Base-by-base conservation (phyloP, 2,113 vertebrate genomes). In the Thunnus thynnus region DNA sequence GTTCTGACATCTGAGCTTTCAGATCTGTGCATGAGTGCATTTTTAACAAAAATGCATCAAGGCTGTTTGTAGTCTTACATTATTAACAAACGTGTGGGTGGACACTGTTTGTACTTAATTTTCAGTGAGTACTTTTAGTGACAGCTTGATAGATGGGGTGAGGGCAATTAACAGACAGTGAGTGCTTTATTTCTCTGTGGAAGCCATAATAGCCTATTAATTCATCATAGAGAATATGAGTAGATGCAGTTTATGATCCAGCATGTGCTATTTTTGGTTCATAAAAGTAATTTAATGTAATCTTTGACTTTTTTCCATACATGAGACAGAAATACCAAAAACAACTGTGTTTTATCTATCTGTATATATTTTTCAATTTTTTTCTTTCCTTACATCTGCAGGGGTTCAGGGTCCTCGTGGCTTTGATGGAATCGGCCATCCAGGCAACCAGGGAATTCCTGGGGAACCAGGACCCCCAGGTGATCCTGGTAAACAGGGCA, bases 391-490 rank as follows among this genome's bases (percentile, higher is more conserved):
- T 17, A 1, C 55, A 25, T 13, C 51, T 57, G 13, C 81, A 96
- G 96, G 96, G 18, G 82, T 92, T 11, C 93, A 92, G 50, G 96
- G 96, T 22, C 90, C 90, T 4, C 92, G 86, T 44, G 96, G 96
- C 18, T 92, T 89, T 2, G 94, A 94, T 83, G 95, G 96, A 58
- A 80, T 93, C 11, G 94, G 95, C 30, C 78, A 91, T 47, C 89
- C 89, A 18, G 96, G 96, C 5, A 88, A 87, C 62, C 85, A 93
- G n/a, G 96, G 96, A 58, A 88, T 87, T 51, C 90, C 94, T 3
- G 96, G 96, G 6, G 95, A 95, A 76, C 85, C 91, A 20, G 96
- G 95, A 10, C 71, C 79, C 1, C 85, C 90, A 0, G 95, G 96
- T 30, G 79, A 85, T 41, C 86, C 93, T 10, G 96, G 96, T 18